Percentiles rank a stretch among this genome's conserved stretches.
phyloP scores from a whole-genome alignment of 2,113 vertebrate species.

The Mus musculus region GRCm39 chr7:109944501-109945000 shows the following conservation, averaged over 20 bases:
- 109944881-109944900: neutral
- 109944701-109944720: neutral
- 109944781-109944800: neutral
- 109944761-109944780: neutral
- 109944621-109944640: constrained; percentile 17
- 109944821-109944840: neutral
- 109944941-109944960: neutral
- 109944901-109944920: neutral
- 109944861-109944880: neutral
- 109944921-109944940: neutral
- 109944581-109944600: neutral
- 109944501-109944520: constrained; percentile 31
- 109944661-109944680: neutral
- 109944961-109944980: neutral
- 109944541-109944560: neutral
- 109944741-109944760: neutral
- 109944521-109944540: constrained; percentile 28
- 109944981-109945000: neutral
- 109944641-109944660: neutral
- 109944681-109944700: neutral
- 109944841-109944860: neutral
- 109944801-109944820: neutral
- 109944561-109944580: neutral
- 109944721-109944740: neutral
- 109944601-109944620: neutral